Evolutionary conservation across 2,113 vertebrate genomes (phyloP).

Genomic region (Rhea americana): DNA sequence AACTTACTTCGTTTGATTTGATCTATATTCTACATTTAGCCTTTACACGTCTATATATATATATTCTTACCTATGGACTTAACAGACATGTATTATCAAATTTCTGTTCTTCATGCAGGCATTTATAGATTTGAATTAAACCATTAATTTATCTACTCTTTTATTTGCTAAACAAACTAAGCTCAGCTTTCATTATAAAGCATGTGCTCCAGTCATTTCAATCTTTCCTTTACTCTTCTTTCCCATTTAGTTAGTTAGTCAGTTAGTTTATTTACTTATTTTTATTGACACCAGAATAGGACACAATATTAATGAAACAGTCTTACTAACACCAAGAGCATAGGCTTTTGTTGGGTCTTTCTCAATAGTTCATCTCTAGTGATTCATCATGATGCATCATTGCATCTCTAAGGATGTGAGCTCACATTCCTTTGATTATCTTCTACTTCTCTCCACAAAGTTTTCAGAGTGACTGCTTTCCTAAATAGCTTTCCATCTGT

Average conservation of each 20-base stretch:
- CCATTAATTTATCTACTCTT: not conserved
- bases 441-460: not conserved
- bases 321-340: not conserved
- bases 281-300: constrained; percentile 1
- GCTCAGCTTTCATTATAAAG: not conserved
- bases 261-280: not conserved
- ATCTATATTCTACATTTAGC: constrained; percentile 45
- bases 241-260: not conserved
- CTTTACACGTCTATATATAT: not conserved
- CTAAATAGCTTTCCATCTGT: not conserved
- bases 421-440: constrained; percentile 34
- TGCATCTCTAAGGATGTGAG: not conserved
- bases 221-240: not conserved
- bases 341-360: not conserved
- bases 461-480: not conserved
- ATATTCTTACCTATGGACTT: constrained; percentile 22
- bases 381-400: not conserved
- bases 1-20: constrained; percentile 55
- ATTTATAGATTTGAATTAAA: constrained; percentile 42
- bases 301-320: constrained; percentile 1
- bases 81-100: not conserved
- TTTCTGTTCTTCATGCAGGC: not conserved
- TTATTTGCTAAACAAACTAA: not conserved
- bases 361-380: not conserved
- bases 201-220: not conserved